Percentiles rank a stretch among this genome's conserved stretches.
These are phyloP conservation scores for Rhombomys opimus DNA, from an alignment of 2,113 vertebrate species.

Conservation along the genomic window DNA sequence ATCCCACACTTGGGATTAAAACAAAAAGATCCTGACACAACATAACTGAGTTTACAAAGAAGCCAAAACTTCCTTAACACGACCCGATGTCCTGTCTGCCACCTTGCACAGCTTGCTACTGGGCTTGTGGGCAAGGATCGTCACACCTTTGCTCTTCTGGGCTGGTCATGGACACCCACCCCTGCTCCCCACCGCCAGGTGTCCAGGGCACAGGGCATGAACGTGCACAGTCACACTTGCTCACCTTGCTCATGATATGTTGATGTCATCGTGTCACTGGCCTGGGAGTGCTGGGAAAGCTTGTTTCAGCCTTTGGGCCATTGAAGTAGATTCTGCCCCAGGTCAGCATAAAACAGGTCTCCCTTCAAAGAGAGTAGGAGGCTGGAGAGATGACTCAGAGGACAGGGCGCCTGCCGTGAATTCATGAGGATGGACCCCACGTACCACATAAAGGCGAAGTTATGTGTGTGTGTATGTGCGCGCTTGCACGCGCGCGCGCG, in stretches of 20 bases:
- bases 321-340: background rate
- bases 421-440: background rate
- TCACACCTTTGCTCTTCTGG: background rate
- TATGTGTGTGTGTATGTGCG: background rate
- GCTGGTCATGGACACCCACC: background rate
- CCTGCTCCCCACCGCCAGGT: background rate
- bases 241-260: no score
- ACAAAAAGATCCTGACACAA: no score
- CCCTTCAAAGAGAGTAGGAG: background rate
- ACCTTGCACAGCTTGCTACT: background rate
- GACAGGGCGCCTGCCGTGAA: background rate
- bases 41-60: no score
- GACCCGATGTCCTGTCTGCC: no score
- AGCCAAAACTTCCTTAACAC: no score
- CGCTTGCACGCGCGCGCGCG: no score
- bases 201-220: accelerated
- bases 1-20: no score
- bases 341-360: background rate
- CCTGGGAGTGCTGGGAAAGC: no score
- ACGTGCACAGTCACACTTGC: background rate
- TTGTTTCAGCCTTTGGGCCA: background rate
- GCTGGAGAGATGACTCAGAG: background rate
- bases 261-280: background rate
- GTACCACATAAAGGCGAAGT: background rate
- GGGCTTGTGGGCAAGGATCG: background rate